Base-by-base conservation (phyloP, 2,113 vertebrate species). In the Eupsittula cactorum region DNA sequence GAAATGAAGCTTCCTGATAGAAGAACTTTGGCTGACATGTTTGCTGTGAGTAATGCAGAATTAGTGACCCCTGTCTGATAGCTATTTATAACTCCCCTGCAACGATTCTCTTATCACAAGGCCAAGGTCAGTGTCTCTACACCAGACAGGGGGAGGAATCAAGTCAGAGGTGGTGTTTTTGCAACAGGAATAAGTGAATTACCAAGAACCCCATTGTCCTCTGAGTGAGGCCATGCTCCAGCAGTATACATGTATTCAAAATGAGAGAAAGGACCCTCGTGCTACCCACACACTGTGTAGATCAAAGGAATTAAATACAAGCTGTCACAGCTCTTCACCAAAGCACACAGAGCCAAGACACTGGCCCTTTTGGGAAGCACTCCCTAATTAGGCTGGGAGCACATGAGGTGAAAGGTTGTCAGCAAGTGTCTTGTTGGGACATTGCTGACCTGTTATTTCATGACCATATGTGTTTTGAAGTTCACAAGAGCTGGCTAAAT, bases 31-130 rank as follows among this genome's bases (percentile, higher is more conserved):
- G 93, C 96, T 93, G 92, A 94, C 79, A 93, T 64, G 2, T 37
- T 46, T 44, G 82, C 88, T 67, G 85, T 88, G 92, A 93, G 90
- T 76, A 55, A 70, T 49, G 11, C 35, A 70, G 81, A 28, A 25
- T 33, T 2, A 10, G 67, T 87, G 92, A 86, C 94, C 91, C 47
- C 9, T 62, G 91, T 75, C 90, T 92, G 85, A 33, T 37, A 28
- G 41, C 86, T 97, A 90, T 97, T 96, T 96, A 95, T 96, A 94
- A 23, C 62, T 64, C 44, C 78, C 25, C 75, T 39, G 13, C 85
- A 78, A 23, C 2, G 39, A 79, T 39, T 49, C 73, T 44, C 70
- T 88, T 79, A 82, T 68, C 91, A 42, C 0, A 0, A 60, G 73
- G 60, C 85, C 39, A 6, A 0, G 14, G 57, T 33, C 65, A 39